Percentiles rank a stretch among this genome's conserved stretches.
phyloP scores from a whole-genome alignment of 92 coral and sea anemone species.

The Bergia puertoricense region DNA sequence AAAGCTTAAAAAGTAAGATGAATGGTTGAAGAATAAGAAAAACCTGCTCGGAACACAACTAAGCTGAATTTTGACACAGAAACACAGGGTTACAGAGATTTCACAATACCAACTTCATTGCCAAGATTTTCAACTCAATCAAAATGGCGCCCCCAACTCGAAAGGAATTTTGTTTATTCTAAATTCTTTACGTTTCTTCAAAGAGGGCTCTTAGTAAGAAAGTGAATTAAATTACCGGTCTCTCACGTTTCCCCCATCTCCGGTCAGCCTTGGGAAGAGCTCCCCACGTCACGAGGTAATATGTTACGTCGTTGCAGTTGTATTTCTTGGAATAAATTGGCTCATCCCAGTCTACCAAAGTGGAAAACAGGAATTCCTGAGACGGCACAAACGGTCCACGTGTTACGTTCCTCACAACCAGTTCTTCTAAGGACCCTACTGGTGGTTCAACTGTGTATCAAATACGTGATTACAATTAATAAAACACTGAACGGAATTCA shows the following conservation, averaged over 20 bases:
- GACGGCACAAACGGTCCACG: slow-evolving; percentile 5
- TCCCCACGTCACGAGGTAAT: background rate
- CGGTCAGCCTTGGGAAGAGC: background rate
- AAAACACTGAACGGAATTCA: background rate
- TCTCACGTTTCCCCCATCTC: background rate
- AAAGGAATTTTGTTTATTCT: no score
- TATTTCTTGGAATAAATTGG: slow-evolving; percentile 14
- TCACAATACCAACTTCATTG: no score
- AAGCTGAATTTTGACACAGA: no score
- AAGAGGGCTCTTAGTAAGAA: no score
- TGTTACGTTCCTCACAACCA: slow-evolving; percentile 4
- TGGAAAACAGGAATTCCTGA: slow-evolving; percentile 18
- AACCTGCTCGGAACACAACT: no score
- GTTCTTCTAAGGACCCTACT: background rate
- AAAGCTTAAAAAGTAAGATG: no score
- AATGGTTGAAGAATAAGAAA: no score
- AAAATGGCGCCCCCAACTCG: no score
- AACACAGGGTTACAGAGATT: no score
- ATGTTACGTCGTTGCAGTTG: background rate
- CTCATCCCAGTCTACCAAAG: slow-evolving; percentile 28
- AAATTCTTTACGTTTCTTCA: no score
- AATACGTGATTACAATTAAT: no score
- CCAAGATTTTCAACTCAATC: no score
- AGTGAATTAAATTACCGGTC: background rate
- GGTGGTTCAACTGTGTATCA: slow-evolving; percentile 13